Percentiles rank a stretch among this genome's conserved stretches.
These are phyloP conservation scores for Andrena flavipes DNA, from an alignment of 2,888 invertebrate genomes.

Conservation along the genomic window DNA sequence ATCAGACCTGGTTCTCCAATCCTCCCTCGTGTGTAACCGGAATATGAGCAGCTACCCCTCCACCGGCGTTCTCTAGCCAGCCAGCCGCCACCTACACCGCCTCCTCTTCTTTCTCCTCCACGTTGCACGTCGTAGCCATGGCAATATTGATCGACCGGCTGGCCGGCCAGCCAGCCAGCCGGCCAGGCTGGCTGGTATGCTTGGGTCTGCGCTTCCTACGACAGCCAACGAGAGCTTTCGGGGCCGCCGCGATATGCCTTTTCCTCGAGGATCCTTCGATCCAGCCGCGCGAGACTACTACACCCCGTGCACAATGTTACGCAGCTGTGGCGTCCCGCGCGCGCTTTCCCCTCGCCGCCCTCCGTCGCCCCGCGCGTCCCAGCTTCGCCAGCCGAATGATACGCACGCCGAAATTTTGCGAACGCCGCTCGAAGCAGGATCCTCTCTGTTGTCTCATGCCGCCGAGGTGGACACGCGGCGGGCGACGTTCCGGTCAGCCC, in stretches of 20 bases:
- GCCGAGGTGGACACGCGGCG: not conserved
- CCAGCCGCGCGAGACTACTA: constrained; percentile 15
- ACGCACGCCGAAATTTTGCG: not conserved
- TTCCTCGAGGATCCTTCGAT: constrained; percentile 60
- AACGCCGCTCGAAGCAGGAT: not conserved
- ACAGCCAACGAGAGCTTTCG: constrained; percentile 69
- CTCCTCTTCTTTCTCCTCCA: constrained; percentile 74
- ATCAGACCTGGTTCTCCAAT: constrained; percentile 65
- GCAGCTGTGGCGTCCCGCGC: constrained; percentile 16
- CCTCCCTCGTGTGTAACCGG: constrained; percentile 71
- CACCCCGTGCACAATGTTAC: constrained; percentile 33
- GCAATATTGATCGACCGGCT: constrained; percentile 82
- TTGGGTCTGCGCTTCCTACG: constrained; percentile 57
- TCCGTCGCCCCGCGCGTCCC: not conserved
- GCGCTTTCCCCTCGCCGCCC: not conserved
- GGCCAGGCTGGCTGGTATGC: constrained; percentile 61
- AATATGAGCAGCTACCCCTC: constrained; percentile 72
- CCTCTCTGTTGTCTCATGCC: not conserved
- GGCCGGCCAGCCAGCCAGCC: constrained; percentile 53
- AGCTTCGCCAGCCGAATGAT: not conserved
- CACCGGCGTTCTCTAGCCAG: constrained; percentile 36
- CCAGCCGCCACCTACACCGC: constrained; percentile 66
- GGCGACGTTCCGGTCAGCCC: not conserved
- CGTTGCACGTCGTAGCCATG: constrained; percentile 81
- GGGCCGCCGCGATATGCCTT: constrained; percentile 52